Evolutionary conservation across 1,140 invertebrate genomes (phyloP).

Genomic region (Diabrotica undecimpunctata): DNA sequence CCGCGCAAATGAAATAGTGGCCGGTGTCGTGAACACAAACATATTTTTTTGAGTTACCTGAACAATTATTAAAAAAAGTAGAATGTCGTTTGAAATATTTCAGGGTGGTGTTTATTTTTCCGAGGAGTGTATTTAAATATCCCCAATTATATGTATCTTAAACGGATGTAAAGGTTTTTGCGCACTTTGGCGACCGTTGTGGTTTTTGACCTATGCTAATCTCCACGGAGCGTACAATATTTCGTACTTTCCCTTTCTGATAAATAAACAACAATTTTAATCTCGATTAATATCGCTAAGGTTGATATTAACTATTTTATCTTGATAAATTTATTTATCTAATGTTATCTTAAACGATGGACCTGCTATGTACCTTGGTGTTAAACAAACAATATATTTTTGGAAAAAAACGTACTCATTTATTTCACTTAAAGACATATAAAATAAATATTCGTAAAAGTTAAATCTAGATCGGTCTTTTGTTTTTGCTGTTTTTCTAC

Average conservation of each 20-base stretch:
- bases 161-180: not conserved
- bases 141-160: not conserved
- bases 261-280: not conserved
- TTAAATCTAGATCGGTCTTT: too few relatives aligned
- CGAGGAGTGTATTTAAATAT: not conserved
- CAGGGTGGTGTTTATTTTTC: too few relatives aligned
- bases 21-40: too few relatives aligned
- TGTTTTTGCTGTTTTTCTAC: too few relatives aligned
- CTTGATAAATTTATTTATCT: not conserved
- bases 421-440: too few relatives aligned
- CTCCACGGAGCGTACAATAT: not conserved
- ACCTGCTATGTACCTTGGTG: not conserved
- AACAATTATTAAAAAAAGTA: too few relatives aligned
- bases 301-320: not conserved
- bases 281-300: not conserved
- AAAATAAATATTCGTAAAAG: too few relatives aligned
- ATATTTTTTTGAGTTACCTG: too few relatives aligned
- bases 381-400: too few relatives aligned
- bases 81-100: too few relatives aligned
- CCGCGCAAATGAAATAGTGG: too few relatives aligned
- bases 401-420: too few relatives aligned
- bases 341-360: not conserved
- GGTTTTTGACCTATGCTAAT: conserved; percentile 2
- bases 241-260: not conserved
- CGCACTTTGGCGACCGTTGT: not conserved